Base-by-base conservation (phyloP, 2,113 vertebrate species). In the Cyprinodon variegatus region DNA sequence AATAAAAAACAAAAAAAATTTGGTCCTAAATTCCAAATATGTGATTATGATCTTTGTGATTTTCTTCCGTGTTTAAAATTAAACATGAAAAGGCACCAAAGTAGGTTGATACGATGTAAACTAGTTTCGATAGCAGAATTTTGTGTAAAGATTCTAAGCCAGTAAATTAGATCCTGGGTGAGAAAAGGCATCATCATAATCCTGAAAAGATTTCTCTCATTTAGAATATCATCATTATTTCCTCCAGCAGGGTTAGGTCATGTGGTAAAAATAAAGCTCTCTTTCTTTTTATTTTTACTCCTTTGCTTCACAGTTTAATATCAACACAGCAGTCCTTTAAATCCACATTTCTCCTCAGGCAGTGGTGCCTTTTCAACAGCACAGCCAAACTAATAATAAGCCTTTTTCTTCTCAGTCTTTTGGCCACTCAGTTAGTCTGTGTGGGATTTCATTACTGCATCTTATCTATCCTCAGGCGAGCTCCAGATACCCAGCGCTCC, bases 361-460 rank as follows among this genome's bases (percentile, higher is more conserved):
- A 50, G 65, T 81, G 63, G 17, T 68, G 64, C 74, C 78, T 75
- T 83, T 22, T 29, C 70, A 45, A 45, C 22, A 15, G 29, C 37
- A 72, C 45, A 76, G 41, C 68, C 45, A 0, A 29, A 43, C 10
- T 50, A 83, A 76, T 81, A 79, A 85, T 74, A 78, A 83, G 78
- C 76, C 77, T 70, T 65, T 65, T 70, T 61, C 75, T 75, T 73
- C 61, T 64, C 50, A 84, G 39, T 76, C 59, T 66, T 76, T 67
- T 36, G 45, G 45, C 43, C 62, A n/a, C 37, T 69, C 45, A 64
- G 50, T 81, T 73, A 68, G 62, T 46, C 62, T 61, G 61, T 72
- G 61, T 78, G 66, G 70, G 83, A 90, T 84, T 81, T 71, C 69
- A 84, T 83, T 83, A 85, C 70, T 75, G 81, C 71, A 61, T 17